A percentile compares a stretch with the other conserved stretches of the same genome.
These are phyloP conservation scores for Dryomyza anilis DNA, from an alignment of 2,888 invertebrate species.

Conservation along the genomic window DNA sequence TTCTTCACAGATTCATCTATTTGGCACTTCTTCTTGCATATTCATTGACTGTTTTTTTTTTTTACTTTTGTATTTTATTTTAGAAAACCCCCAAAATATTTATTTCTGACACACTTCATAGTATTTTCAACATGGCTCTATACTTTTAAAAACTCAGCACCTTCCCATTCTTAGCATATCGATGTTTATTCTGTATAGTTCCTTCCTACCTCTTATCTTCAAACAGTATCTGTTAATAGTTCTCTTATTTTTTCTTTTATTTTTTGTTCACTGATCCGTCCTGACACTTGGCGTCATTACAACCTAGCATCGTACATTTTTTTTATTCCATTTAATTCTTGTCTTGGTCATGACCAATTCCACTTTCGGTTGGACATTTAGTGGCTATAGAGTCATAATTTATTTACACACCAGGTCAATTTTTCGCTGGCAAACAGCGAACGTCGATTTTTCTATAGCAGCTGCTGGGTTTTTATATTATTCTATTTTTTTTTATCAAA, in stretches of 20 bases:
- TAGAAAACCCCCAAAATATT: not conserved
- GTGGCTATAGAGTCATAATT: not conserved
- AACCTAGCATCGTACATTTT: too few species aligned
- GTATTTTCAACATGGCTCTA: not conserved
- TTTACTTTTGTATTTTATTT: not conserved
- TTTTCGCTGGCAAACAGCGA: not conserved
- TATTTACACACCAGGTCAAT: slow-evolving; percentile 1
- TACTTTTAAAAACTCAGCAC: not conserved
- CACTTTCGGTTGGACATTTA: not conserved
- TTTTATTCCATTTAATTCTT: too few species aligned
- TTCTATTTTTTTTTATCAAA: too few species aligned
- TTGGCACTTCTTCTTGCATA: not conserved
- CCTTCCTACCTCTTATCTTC: too few species aligned
- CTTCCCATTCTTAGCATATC: too few species aligned
- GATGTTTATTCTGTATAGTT: too few species aligned
- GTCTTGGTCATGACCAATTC: not conserved
- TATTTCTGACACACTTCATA: not conserved
- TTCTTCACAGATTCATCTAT: too few species aligned
- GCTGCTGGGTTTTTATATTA: too few species aligned
- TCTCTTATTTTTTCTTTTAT: not conserved
- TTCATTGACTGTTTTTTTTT: not conserved
- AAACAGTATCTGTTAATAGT: not conserved
- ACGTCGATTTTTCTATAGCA: too few species aligned
- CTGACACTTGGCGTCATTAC: too few species aligned
- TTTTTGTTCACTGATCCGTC: not conserved